Base-by-base conservation (phyloP, 2,797 vertebrate species). In the Schizopygopsis malacanthus region DNA sequence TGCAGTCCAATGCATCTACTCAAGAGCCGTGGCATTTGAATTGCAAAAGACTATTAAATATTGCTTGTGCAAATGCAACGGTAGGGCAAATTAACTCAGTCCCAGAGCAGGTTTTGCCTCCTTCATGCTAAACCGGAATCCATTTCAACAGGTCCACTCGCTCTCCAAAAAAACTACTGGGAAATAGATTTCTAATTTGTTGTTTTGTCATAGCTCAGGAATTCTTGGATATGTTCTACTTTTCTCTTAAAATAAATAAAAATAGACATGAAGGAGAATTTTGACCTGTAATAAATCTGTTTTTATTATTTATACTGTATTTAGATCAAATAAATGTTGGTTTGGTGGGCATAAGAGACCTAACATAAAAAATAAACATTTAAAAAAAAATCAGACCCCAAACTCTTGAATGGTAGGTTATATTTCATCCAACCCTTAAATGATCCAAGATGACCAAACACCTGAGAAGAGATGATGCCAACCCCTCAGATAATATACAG, bases 11-110 rank as follows among this genome's bases (percentile, higher is more conserved):
- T 59, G 75, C 52, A 61, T 81, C 20, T 59, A 33, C 61, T 69
- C 79, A 20, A 61, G 71, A 59, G 69, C 56, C 39, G 6, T 77
- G 28, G 43, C 39, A 85, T 84, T 61, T 80, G 71, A 77, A 77
- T 81, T 81, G 82, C 65, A 81, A 80, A 84, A 28, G 50, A 78
- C 33, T 87, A 71, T 80, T 80, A 75, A 81, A 69, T 22, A 39
- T 47, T 78, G 79, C 28, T 56, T 69, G 61, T 67, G 69, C 56
- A 41, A 87, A 85, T 84, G 56, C 59, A 81, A 41, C 6, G 7
- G 16, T 69, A 56, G 69, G 18, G 18, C 47, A 56, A 84, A 81
- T 47, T 22, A 85, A 70, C 12, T 56, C 10, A 7, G 39, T 81
- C n/a, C 47, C 70, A 76, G 15, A 78, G 43, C 59, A 50, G 52